Conservation (phyloP, 1,140 invertebrate species). For the Cylas formicarius region DNA sequence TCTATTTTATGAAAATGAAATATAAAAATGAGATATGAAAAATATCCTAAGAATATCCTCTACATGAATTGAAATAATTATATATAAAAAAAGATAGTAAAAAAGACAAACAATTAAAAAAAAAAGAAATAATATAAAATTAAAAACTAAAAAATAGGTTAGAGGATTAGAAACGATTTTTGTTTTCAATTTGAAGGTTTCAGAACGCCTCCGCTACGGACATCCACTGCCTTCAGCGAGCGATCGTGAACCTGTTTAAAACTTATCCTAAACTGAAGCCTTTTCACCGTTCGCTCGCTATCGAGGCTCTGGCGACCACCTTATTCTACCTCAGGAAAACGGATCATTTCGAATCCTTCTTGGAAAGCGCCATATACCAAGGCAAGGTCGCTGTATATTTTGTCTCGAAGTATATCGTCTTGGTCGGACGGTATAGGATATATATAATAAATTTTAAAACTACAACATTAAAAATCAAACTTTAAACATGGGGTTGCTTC, state of each 20-base stretch:
- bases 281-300: slow-evolving; percentile 30
- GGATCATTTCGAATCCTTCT: slow-evolving; percentile 28
- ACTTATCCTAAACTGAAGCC: slow-evolving; percentile 42
- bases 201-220: slow-evolving; percentile 39
- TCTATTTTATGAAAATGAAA: slow-evolving; percentile 34
- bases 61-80: no score
- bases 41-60: no score
- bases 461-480: no score
- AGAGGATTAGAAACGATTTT: slow-evolving; percentile 36
- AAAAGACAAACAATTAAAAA: no score
- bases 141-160: slow-evolving; percentile 22
- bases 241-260: slow-evolving; percentile 42
- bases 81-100: no score
- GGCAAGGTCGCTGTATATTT: slow-evolving; percentile 20
- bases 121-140: no score
- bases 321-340: slow-evolving; percentile 39
- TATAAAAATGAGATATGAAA: no score
- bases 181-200: slow-evolving; percentile 28
- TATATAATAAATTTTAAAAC: no score
- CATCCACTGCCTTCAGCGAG: slow-evolving; percentile 39
- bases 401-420: no score
- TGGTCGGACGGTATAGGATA: no score
- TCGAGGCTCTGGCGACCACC: slow-evolving; percentile 39
- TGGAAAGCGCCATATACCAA: slow-evolving; percentile 42
- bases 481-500: no score